Base-by-base conservation (phyloP, 2,113 vertebrate genomes). In the Mus pahari region DNA sequence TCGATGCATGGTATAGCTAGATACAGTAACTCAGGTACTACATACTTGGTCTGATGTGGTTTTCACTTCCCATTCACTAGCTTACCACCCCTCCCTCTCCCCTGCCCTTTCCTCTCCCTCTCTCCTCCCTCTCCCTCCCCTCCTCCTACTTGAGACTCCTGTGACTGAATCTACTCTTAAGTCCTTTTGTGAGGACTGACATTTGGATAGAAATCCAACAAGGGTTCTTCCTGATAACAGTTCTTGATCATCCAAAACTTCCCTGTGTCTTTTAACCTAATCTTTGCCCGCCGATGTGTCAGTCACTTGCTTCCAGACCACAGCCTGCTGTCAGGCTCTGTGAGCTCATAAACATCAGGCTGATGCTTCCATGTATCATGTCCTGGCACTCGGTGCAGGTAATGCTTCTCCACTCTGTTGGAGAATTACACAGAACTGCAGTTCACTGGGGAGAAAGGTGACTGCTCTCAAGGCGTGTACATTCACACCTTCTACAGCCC, bases 1-100 rank as follows among this genome's bases (percentile, higher is more conserved):
- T 75, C 75, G 22, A 0, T 26, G 36, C 50, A 9, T 0, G n/a
- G 36, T 26, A 20, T 9, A 66, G 66, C 66, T 68, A 42, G 53
- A 7, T 10, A 6, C 11, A 28, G 22, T 31, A 0, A 33, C 20
- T 1, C 19, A 0, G 10, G 5, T 13, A 73, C n/a, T 22, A 11
- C 19, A 39, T 20, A 13, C 48, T 86, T 48, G 3, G 42, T 75
- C 1, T n/a, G 60, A 28, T 3, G 0, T 45, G 13, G 45, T 7
- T 71, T 82, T 45, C 31, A 14, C 42, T 55, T 75, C 22, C 6
- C 17, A 24, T 26, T 89, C 62, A 36, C 60, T 45, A 81, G 62
- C 31, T 58, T 13, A 2, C 10, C 26, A 1, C 17, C 24, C 42
- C 70, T 77, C 45, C n/a, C 28, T 53, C 10, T 53, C 31, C 22